phyloP scores from a whole-genome alignment of 30 jellyfish, hydroid and myxozoan genomes.

The Morbakka virulenta region DNA sequence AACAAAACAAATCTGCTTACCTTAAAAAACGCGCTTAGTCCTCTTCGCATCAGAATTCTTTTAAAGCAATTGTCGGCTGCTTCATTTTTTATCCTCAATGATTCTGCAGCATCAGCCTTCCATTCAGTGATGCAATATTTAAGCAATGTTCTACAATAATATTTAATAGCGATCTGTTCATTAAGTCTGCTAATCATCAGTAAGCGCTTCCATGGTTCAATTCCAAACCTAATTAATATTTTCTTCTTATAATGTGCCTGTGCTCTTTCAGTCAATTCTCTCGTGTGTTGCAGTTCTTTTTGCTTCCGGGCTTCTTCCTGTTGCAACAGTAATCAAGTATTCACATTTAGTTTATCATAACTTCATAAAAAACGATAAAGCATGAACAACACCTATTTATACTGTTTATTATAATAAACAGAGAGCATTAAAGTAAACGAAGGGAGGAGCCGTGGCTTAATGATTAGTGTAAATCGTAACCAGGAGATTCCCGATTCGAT shows the following conservation, averaged over 20 bases:
- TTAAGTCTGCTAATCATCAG: constrained; percentile 39
- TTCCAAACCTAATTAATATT: constrained; percentile 53
- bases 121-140: constrained; percentile 36
- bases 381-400: too few species aligned
- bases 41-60: constrained; percentile 44
- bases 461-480: too few species aligned
- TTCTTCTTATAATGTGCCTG: constrained; percentile 29
- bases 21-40: constrained; percentile 61
- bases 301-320: constrained; percentile 77
- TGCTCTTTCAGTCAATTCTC: constrained; percentile 41
- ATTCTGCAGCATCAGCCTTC: constrained; percentile 40
- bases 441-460: too few species aligned
- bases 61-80: constrained; percentile 52
- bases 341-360: too few species aligned
- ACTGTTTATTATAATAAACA: too few species aligned
- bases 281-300: constrained; percentile 41
- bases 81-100: constrained; percentile 2
- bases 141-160: constrained; percentile 15
- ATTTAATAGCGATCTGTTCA: constrained; percentile 51
- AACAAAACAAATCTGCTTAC: too few species aligned
- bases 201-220: constrained; percentile 78
- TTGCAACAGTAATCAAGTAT: not conserved
- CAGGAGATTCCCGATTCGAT: too few species aligned
- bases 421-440: too few species aligned
- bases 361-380: too few species aligned